Evolutionary conservation across 2,888 invertebrate species (phyloP).

Genomic region (Drosophila testacea): DNA sequence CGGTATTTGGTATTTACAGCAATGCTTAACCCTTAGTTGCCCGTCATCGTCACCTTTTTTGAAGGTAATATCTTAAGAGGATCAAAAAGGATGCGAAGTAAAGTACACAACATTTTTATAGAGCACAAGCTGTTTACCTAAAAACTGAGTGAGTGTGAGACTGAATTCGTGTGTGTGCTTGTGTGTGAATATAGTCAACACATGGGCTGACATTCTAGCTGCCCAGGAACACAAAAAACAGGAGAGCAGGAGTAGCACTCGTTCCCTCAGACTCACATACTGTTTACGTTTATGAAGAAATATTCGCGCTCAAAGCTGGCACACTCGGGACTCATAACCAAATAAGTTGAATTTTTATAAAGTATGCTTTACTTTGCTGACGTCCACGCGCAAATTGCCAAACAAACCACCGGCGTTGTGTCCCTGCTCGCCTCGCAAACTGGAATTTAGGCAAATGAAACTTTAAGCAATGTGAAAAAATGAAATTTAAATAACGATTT

Average conservation of each 20-base stretch:
- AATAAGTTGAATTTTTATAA: slow-evolving; percentile 69
- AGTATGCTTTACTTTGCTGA: slow-evolving; percentile 57
- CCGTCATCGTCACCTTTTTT: slow-evolving; percentile 28
- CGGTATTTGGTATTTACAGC: slow-evolving; percentile 22
- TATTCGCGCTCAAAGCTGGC: slow-evolving; percentile 59
- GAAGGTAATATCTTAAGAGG: slow-evolving; percentile 41
- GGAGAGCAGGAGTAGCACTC: slow-evolving; percentile 19
- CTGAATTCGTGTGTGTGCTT: slow-evolving; percentile 9
- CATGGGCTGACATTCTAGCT: slow-evolving; percentile 36
- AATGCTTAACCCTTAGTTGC: slow-evolving; percentile 42
- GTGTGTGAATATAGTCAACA: slow-evolving; percentile 20
- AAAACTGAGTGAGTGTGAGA: slow-evolving; percentile 16
- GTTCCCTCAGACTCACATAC: slow-evolving; percentile 23
- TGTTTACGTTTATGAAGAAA: slow-evolving; percentile 54
- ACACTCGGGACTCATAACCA: slow-evolving; percentile 72
- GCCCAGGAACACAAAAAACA: slow-evolving; percentile 8
- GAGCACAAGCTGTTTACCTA: slow-evolving; percentile 53
- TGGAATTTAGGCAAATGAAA: slow-evolving; percentile 69
- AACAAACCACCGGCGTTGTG: slow-evolving; percentile 40
- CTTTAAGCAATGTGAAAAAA: slow-evolving; percentile 72
- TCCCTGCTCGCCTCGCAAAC: slow-evolving; percentile 1
- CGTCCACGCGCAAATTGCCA: slow-evolving; percentile 53
- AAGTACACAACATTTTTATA: slow-evolving; percentile 52
- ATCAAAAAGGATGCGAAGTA: slow-evolving; percentile 63
- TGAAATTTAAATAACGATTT: slow-evolving; percentile 83